A percentile compares a stretch with the other conserved stretches of the same genome.
These are phyloP conservation scores for Myathropa florea DNA, from an alignment of 2,888 invertebrate species.

Conservation along the genomic window DNA sequence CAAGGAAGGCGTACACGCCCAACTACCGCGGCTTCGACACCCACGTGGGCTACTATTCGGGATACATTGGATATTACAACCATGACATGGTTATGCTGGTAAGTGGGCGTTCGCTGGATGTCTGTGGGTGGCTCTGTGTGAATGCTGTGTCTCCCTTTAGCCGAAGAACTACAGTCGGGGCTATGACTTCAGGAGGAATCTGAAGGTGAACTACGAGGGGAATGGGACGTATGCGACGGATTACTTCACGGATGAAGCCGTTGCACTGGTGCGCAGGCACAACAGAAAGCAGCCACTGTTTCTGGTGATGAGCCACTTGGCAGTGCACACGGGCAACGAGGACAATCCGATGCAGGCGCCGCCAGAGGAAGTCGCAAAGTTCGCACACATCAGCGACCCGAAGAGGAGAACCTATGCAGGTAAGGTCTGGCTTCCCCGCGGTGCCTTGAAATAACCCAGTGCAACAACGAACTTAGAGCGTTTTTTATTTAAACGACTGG, in stretches of 20 bases:
- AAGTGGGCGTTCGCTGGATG: constrained; percentile 72
- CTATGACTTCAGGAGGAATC: constrained; percentile 82
- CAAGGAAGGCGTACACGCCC: constrained; percentile 84
- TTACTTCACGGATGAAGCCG: constrained; percentile 85
- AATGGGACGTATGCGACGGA: constrained; percentile 86
- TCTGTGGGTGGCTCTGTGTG: background rate
- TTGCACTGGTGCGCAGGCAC: constrained; percentile 84
- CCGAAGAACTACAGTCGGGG: constrained; percentile 78
- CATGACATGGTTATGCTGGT: constrained; percentile 82
- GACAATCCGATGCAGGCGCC: constrained; percentile 88
- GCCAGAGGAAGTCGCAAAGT: constrained; percentile 86
- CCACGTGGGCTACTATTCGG: constrained; percentile 93
- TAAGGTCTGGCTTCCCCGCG: constrained; percentile 74
- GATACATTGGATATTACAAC: constrained; percentile 90
- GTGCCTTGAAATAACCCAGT: no score
- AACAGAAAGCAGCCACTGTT: constrained; percentile 86
- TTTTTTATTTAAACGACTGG: no score
- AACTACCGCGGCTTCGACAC: constrained; percentile 88
- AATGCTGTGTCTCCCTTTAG: constrained; percentile 39
- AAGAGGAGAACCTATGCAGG: constrained; percentile 87
- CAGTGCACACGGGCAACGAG: constrained; percentile 89
- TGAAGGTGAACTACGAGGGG: constrained; percentile 81
- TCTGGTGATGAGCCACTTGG: constrained; percentile 89
- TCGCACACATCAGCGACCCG: constrained; percentile 85
- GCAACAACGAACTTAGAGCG: no score